Evolutionary conservation across 1,140 invertebrate genomes (phyloP).

Genomic region (Mycetomoellerius zeteki): DNA sequence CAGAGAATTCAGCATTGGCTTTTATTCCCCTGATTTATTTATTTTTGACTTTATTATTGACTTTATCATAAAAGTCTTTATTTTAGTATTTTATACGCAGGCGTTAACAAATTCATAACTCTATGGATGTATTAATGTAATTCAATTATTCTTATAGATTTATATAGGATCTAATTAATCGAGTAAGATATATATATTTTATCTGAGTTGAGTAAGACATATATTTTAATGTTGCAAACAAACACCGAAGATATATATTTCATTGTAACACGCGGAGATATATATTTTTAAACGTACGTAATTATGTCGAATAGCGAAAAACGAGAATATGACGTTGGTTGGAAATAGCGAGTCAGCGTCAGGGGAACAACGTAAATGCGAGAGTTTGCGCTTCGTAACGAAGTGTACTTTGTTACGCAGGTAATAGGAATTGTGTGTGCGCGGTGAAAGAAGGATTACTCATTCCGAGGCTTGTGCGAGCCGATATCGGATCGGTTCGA

Average conservation of each 20-base stretch:
- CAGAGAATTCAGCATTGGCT: too few species aligned
- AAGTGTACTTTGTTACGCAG: neutral
- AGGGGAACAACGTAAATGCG: neutral
- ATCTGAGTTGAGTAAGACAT: too few species aligned
- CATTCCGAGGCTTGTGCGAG: conserved; percentile 27
- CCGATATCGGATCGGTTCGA: neutral
- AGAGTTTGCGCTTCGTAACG: conserved; percentile 23
- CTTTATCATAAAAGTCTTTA: too few species aligned
- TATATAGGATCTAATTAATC: neutral
- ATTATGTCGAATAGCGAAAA: neutral
- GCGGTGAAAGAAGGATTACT: conserved; percentile 39
- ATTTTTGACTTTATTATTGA: too few species aligned
- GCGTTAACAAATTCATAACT: too few species aligned
- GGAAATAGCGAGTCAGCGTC: neutral
- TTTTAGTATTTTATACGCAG: too few species aligned
- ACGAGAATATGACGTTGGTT: neutral
- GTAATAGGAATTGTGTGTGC: conserved; percentile 19
- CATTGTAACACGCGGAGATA: neutral
- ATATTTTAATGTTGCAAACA: neutral
- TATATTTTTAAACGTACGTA: neutral
- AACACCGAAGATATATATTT: neutral
- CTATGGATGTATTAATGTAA: neutral
- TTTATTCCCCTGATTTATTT: too few species aligned
- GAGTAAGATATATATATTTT: neutral
- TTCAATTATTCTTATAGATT: neutral